Base-by-base conservation (phyloP, 2,797 vertebrate genomes). In the Pseudomugil tenellus region DNA sequence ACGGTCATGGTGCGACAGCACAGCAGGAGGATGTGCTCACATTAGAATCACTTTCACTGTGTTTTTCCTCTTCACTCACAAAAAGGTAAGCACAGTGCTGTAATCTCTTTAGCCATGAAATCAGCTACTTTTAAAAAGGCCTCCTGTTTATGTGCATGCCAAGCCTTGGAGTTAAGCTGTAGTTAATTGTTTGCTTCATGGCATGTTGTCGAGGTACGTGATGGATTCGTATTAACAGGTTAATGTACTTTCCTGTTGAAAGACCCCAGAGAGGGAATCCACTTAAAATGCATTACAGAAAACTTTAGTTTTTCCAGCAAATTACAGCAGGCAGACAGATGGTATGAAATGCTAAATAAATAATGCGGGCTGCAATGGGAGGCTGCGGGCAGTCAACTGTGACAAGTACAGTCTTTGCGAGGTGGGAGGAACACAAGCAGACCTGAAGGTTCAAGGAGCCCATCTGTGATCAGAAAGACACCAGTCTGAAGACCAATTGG, bases 91-190 rank as follows among this genome's bases (percentile, higher is more conserved):
- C 62, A 62, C 65, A 83, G 80, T 48, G 71, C 76, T 88, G 76
- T 93, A 92, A 93, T 92, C 91, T 87, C 81, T 78, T 92, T 92
- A 93, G 77, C 83, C 58, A 77, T 92, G 87, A 92, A 93, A 93
- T 89, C 78, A 67, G 83, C 79, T 77, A 80, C 80, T 61, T 88
- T 90, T 87, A 87, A 92, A 89, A 76, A 81, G 53, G 77, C 63
- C 83, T 89, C 78, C 79, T 88, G 84, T 88, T 92, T 87, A 85
- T 83, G 80, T 76, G 80, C 81, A 77, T 76, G 76, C 92, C 90
- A 90, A 89, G 89, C 79, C 89, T 74, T 60, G 70, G 84, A 89
- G 74, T 78, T 67, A 79, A 87, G 78, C 72, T 82, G 76, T 70
- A 81, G 72, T 84, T 92, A 92, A 92, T 89, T 89, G 86, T 90